phyloP scores from a whole-genome alignment of 2,797 vertebrate genomes.

The Alfaro cultratus region DNA sequence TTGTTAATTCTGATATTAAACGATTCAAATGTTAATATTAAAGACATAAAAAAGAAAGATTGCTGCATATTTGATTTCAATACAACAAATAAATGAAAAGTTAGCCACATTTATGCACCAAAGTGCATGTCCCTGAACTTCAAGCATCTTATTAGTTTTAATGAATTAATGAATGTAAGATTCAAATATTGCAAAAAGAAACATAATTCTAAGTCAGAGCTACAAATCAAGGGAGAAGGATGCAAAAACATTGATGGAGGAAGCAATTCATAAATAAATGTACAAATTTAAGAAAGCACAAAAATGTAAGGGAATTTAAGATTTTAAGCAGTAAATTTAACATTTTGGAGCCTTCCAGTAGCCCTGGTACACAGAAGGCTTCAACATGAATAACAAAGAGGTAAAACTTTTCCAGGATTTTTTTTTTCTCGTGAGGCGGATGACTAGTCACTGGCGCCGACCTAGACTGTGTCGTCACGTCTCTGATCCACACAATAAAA shows the following conservation, averaged over 20 bases:
- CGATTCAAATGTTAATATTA: neutral
- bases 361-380: neutral
- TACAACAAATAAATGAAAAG: neutral
- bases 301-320: neutral
- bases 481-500: slow-evolving; percentile 15
- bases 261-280: neutral
- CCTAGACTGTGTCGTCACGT: slow-evolving; percentile 22
- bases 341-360: neutral
- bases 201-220: neutral
- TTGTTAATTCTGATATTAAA: neutral
- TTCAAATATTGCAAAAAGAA: neutral
- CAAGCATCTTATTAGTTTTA: neutral
- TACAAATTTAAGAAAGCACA: neutral
- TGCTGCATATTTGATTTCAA: neutral
- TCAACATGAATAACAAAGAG: neutral
- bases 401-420: neutral
- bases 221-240: neutral
- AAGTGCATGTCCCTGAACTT: neutral
- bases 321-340: neutral
- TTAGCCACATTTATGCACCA: neutral
- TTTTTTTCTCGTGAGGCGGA: slow-evolving; percentile 15
- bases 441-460: slow-evolving; percentile 8
- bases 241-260: neutral
- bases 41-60: neutral
- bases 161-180: neutral